A percentile compares a stretch with the other conserved stretches of the same genome.
phyloP scores from a whole-genome alignment of 2,888 invertebrate genomes.

The Periphyllus acericola region DNA sequence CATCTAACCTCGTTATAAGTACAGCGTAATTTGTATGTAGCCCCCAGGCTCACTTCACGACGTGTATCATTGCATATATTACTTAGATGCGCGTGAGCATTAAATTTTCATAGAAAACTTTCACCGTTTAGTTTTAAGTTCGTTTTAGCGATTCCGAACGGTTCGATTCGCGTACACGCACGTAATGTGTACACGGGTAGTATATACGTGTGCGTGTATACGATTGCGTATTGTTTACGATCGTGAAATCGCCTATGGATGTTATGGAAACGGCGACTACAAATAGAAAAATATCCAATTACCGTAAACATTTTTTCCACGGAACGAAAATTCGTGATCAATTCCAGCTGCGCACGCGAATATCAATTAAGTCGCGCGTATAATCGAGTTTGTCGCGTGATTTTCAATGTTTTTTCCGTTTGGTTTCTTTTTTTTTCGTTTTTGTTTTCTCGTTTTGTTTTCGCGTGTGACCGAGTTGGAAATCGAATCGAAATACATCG shows the following conservation, averaged over 20 bases:
- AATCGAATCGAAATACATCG: background rate
- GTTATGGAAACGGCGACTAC: no score
- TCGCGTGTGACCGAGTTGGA: background rate
- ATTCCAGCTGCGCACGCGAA: background rate
- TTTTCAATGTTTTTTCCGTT: background rate
- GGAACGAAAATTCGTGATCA: background rate
- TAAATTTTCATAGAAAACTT: background rate
- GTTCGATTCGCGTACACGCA: background rate
- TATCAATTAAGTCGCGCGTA: background rate
- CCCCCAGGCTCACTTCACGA: no score
- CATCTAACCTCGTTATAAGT: no score
- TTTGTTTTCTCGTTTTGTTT: background rate
- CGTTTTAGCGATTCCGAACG: background rate
- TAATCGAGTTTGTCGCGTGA: background rate
- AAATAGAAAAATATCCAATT: background rate
- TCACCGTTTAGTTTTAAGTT: conserved; percentile 1
- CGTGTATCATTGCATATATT: no score
- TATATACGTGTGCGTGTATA: background rate
- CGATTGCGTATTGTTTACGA: background rate
- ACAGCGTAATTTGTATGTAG: no score
- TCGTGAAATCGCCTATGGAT: background rate
- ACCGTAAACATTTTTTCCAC: background rate
- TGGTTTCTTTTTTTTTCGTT: background rate
- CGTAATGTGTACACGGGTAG: background rate
- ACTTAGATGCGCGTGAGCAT: background rate